phyloP scores from a whole-genome alignment of 2,113 vertebrate species.

The Marmota flaviventris region DNA sequence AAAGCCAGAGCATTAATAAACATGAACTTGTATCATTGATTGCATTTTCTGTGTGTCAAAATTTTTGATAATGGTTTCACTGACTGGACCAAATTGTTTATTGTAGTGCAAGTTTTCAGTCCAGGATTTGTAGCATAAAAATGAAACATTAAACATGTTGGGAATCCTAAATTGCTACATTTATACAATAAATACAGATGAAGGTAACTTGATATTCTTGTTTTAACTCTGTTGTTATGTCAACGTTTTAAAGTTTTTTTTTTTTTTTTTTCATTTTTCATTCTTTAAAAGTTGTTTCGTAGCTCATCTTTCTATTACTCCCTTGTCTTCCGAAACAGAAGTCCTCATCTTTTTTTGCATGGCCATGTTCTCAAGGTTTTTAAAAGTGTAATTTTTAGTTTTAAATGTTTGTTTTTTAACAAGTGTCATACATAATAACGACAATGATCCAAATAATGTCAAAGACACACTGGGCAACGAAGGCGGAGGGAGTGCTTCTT shows the following conservation, averaged over 20 bases:
- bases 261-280: not conserved
- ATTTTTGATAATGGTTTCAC: not conserved
- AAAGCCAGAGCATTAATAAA: not conserved
- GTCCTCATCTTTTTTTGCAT: not conserved
- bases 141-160: not conserved
- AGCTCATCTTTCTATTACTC: not conserved
- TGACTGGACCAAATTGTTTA: not conserved
- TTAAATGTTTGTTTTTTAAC: not conserved
- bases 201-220: not conserved
- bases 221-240: not conserved
- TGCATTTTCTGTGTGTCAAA: not conserved
- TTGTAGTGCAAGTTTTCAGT: not conserved
- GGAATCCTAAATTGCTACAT: not conserved
- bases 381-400: not conserved
- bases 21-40: not conserved
- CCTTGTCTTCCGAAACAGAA: not conserved
- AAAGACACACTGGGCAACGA: not conserved
- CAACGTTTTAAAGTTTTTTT: not conserved
- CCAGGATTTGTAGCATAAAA: not conserved
- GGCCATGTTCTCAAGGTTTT: not conserved
- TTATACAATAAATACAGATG: not conserved
- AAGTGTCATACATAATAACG: not conserved
- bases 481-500: not conserved
- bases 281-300: not conserved
- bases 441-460: not conserved